A percentile compares a stretch with the other conserved stretches of the same genome.
Evolutionary conservation across 2,888 invertebrate species (phyloP).

Genomic region (Papilio demoleus): DNA sequence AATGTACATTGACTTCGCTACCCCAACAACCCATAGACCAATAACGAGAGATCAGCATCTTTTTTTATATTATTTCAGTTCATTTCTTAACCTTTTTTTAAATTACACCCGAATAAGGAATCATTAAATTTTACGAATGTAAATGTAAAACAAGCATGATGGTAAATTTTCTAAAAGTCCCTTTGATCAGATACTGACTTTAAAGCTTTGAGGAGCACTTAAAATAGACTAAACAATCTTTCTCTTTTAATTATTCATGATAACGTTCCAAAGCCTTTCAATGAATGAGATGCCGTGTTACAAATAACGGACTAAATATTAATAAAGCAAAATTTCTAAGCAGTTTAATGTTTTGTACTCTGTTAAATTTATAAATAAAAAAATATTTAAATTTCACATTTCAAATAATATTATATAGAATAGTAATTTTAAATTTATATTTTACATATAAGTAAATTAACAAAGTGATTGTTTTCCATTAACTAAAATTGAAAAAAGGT

Average conservation of each 20-base stretch:
- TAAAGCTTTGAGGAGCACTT: conserved; percentile 25
- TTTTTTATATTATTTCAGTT: background rate
- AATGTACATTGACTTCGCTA: no score
- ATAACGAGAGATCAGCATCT: no score
- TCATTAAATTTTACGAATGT: background rate
- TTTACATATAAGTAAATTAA: no score
- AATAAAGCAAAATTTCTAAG: background rate
- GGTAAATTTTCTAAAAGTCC: conserved; percentile 4
- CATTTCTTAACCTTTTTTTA: background rate
- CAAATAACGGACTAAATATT: background rate
- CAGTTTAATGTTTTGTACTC: background rate
- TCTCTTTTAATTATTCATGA: conserved; percentile 26
- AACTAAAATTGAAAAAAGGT: no score
- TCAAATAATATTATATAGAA: no score
- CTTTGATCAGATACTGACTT: conserved; percentile 15
- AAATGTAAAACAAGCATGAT: conserved; percentile 14
- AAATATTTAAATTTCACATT: no score
- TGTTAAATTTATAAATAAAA: no score
- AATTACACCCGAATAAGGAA: background rate
- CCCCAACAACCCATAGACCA: no score
- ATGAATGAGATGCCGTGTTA: conserved; percentile 10
- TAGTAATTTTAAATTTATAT: no score
- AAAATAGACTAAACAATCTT: conserved; percentile 19
- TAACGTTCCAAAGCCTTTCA: conserved; percentile 28
- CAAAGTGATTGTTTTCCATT: no score